These are phyloP conservation scores for Pygocentrus nattereri DNA, from an alignment of 2,797 vertebrate genomes.

Conservation along the genomic window DNA sequence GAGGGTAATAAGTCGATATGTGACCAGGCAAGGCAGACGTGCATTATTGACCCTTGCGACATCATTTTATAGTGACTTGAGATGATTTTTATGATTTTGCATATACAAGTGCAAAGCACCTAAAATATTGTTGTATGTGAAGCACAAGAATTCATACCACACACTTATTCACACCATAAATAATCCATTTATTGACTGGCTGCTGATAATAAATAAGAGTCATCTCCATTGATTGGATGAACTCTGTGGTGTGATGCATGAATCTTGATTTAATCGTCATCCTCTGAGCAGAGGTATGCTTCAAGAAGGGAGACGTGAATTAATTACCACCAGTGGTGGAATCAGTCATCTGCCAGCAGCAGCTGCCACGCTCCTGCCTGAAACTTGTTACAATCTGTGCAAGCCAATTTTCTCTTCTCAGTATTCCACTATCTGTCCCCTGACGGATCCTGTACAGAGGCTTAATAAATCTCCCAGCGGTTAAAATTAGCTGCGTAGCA, in stretches of 20 bases:
- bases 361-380: constrained; percentile 55
- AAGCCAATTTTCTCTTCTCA: constrained; percentile 42
- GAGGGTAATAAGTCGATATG: constrained; percentile 24
- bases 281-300: constrained; percentile 19
- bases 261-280: constrained; percentile 44
- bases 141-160: neutral
- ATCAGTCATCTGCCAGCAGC: constrained; percentile 53
- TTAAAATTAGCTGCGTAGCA: constrained; percentile 44
- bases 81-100: neutral
- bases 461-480: constrained; percentile 42
- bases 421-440: constrained; percentile 42
- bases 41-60: constrained; percentile 8
- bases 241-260: neutral
- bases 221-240: constrained; percentile 5
- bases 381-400: constrained; percentile 48
- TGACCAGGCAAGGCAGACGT: neutral
- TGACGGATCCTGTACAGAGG: constrained; percentile 30
- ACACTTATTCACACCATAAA: neutral
- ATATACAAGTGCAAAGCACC: neutral
- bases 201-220: neutral
- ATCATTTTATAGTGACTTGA: constrained; percentile 29
- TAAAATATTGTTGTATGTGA: too few species aligned
- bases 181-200: neutral
- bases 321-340: constrained; percentile 46
- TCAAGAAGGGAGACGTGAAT: constrained; percentile 47